These are phyloP conservation scores for Portevinia maculata DNA, from an alignment of 2,888 invertebrate species.

Conservation along the genomic window DNA sequence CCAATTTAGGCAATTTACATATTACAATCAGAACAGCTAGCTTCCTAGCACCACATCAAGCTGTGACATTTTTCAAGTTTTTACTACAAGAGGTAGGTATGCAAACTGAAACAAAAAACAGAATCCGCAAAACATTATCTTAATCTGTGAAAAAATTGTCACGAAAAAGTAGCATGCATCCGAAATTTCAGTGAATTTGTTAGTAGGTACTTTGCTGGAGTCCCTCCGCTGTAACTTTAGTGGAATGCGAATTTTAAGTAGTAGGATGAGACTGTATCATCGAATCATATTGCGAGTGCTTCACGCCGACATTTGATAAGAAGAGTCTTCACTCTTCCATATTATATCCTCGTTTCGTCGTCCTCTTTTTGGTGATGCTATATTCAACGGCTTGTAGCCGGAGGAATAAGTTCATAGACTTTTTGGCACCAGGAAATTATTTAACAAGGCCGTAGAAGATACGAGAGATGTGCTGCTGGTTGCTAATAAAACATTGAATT, in stretches of 20 bases:
- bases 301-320: constrained; percentile 19
- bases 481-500: constrained; percentile 50
- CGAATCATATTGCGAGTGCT: constrained; percentile 30
- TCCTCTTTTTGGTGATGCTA: background rate
- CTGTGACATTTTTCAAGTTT: background rate
- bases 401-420: constrained; percentile 51
- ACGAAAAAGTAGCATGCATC: constrained; percentile 14
- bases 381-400: constrained; percentile 28
- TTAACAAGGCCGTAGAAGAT: constrained; percentile 35
- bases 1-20: constrained; percentile 34
- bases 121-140: constrained; percentile 15
- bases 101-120: constrained; percentile 29
- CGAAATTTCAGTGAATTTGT: constrained; percentile 8
- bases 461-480: constrained; percentile 46
- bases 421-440: constrained; percentile 53
- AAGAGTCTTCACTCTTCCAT: background rate
- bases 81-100: constrained; percentile 1
- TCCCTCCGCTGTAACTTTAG: background rate
- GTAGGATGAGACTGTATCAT: constrained; percentile 11
- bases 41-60: background rate
- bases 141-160: constrained; percentile 11
- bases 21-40: background rate
- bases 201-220: background rate
- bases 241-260: constrained; percentile 27
- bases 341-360: constrained; percentile 1